phyloP scores from a whole-genome alignment of 1,140 invertebrate genomes.

The Pararge aegeria region DNA sequence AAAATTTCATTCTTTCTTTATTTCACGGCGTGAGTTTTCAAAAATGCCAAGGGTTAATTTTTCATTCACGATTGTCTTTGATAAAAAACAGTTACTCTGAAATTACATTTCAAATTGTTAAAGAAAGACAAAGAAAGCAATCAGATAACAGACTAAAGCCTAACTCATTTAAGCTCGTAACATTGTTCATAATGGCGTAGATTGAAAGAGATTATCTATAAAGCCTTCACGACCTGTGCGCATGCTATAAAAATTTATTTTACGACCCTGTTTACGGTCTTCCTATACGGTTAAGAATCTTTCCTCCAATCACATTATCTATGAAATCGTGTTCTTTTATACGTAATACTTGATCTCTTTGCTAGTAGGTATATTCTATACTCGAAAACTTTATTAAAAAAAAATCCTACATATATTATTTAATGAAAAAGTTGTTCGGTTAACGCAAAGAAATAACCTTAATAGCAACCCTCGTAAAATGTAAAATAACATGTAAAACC shows the following conservation, averaged over 20 bases:
- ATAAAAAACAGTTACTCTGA: background rate
- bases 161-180: background rate
- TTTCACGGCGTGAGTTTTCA: too few relatives aligned
- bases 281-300: slow-evolving; percentile 16
- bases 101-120: background rate
- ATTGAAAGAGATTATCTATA: slow-evolving; percentile 29
- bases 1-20: too few relatives aligned
- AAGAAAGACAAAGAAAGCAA: background rate
- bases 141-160: background rate
- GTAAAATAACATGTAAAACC: too few relatives aligned
- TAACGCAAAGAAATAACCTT: too few relatives aligned
- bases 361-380: too few relatives aligned
- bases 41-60: too few relatives aligned
- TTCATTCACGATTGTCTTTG: too few relatives aligned
- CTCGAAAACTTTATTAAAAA: too few relatives aligned
- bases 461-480: too few relatives aligned
- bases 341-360: background rate
- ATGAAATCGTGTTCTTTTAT: background rate
- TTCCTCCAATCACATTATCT: slow-evolving; percentile 6
- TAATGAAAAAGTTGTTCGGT: too few relatives aligned
- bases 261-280: slow-evolving; percentile 22
- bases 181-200: slow-evolving; percentile 11
- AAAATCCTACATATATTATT: too few relatives aligned
- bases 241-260: slow-evolving; percentile 21
- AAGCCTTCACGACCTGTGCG: slow-evolving; percentile 21